Evolutionary conservation across 2,113 vertebrate species (phyloP).

Genomic region (Psilopogon haemacephalus): DNA sequence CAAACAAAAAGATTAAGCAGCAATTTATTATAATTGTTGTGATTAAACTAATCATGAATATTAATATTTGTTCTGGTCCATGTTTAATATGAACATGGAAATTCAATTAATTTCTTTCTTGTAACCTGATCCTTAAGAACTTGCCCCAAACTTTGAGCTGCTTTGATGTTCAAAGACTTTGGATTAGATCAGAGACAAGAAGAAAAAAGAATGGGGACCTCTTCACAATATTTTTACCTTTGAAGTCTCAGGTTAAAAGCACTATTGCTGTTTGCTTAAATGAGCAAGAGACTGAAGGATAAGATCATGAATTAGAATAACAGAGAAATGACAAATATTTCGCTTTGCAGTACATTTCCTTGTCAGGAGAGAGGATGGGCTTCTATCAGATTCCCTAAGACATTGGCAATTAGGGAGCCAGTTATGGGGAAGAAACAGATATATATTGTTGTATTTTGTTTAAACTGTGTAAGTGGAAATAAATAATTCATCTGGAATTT

Average conservation of each 20-base stretch:
- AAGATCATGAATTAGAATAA: constrained; percentile 59
- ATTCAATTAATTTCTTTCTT: constrained; percentile 37
- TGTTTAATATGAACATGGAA: neutral
- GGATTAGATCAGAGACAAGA: constrained; percentile 49
- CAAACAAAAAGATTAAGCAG: constrained; percentile 28
- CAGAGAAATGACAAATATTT: constrained; percentile 50
- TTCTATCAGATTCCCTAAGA: constrained; percentile 35
- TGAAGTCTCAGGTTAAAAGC: constrained; percentile 63
- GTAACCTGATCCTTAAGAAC: constrained; percentile 42
- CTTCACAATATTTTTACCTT: constrained; percentile 51
- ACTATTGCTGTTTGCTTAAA: constrained; percentile 48
- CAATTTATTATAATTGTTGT: constrained; percentile 19
- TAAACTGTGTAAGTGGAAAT: neutral
- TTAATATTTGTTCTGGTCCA: constrained; percentile 34
- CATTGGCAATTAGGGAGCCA: neutral
- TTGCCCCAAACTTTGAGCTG: constrained; percentile 29
- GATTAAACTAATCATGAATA: constrained; percentile 7
- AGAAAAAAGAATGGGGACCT: constrained; percentile 19
- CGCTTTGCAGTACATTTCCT: constrained; percentile 48
- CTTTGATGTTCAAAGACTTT: constrained; percentile 59
- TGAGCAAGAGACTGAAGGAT: constrained; percentile 27
- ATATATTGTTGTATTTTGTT: neutral
- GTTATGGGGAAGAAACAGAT: neutral
- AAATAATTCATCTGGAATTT: neutral
- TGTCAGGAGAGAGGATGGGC: neutral